Evolutionary conservation across 2,888 invertebrate genomes (phyloP), one percentile per base, ranked within the genome.

Genomic region (Patella pellucida): DNA sequence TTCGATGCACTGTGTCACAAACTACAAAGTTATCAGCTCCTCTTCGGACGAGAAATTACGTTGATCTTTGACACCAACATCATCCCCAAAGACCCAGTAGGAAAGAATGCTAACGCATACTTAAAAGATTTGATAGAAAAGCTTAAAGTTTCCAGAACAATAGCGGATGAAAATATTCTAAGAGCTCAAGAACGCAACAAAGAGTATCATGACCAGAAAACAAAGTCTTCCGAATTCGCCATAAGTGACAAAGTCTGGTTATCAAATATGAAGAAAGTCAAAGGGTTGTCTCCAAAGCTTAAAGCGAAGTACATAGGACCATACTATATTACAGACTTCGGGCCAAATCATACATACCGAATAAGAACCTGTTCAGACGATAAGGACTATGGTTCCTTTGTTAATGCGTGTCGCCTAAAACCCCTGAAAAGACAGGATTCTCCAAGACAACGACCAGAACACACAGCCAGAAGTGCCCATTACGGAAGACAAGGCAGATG

Each of bases 11-110:
- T n/a, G 82, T 80, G n/a, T 76, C 70, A 27, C 73, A 80, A 52
- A 77, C 80, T 2, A 79, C 82, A 62, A 72, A 75, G 7, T 77
- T 79, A 70, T 67, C 74, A 80, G 31, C 73, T 80, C 56, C 52
- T 81, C 27, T 82, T 81, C 71, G 79, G 81, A 11, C 76, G 72
- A 71, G 77, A 79, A 76, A 81, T 80, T 80, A 70, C 73, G 51
- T 15, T 78, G 1, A 76, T 74, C 23, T 69, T 77, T 77, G 80
- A 81, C 70, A 75, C 76, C 16, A 50, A 73, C 27, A 27, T 78
- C 3, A 62, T 71, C 15, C 79, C 77, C 56, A 78, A 78, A 76
- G 71, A 71, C n/a, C 69, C 76, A 23, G 19, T 81, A 50, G 73
- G 75, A n/a, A 76, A 76, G 68, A 75, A 75, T 72, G 79, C 79